A percentile compares a stretch with the other conserved stretches of the same genome.
Conservation (phyloP, 35 echinoderm and acorn worm genomes). For the Holothuria glaberrima region DNA sequence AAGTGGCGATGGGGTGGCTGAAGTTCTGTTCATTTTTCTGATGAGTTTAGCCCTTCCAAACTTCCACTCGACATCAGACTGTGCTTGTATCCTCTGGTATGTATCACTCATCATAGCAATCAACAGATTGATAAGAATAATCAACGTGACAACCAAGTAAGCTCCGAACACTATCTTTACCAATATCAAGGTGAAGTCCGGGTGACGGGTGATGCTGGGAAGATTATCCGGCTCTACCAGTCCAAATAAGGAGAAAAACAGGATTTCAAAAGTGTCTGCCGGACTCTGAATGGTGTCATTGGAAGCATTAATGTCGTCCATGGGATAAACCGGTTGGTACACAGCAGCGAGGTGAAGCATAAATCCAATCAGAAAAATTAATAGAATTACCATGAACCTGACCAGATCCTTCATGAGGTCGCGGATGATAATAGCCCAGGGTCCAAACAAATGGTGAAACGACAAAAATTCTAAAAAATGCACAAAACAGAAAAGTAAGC, state of each 20-base stretch:
- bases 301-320: not conserved
- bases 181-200: slow-evolving; percentile 66
- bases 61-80: slow-evolving; percentile 98
- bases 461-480: slow-evolving; percentile 92
- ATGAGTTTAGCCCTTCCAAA: slow-evolving; percentile 97
- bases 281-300: slow-evolving; percentile 74
- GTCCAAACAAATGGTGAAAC: slow-evolving; percentile 96
- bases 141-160: slow-evolving; percentile 98
- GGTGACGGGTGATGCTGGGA: slow-evolving; percentile 71
- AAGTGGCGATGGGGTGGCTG: slow-evolving; percentile 88
- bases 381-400: slow-evolving; percentile 92
- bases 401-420: slow-evolving; percentile 97
- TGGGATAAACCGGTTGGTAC: slow-evolving; percentile 88
- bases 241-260: slow-evolving; percentile 97
- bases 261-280: slow-evolving; percentile 81
- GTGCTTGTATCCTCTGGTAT: slow-evolving; percentile 97
- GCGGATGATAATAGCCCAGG: slow-evolving; percentile 98
- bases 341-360: slow-evolving; percentile 94
- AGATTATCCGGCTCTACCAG: slow-evolving; percentile 83
- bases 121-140: slow-evolving; percentile 94
- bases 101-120: slow-evolving; percentile 99
- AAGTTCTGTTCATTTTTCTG: slow-evolving; percentile 93
- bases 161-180: slow-evolving; percentile 92
- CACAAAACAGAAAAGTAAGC: slow-evolving; percentile 86
- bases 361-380: slow-evolving; percentile 93